phyloP scores from a whole-genome alignment of 2,888 invertebrate species.

The Tyria jacobaeae region DNA sequence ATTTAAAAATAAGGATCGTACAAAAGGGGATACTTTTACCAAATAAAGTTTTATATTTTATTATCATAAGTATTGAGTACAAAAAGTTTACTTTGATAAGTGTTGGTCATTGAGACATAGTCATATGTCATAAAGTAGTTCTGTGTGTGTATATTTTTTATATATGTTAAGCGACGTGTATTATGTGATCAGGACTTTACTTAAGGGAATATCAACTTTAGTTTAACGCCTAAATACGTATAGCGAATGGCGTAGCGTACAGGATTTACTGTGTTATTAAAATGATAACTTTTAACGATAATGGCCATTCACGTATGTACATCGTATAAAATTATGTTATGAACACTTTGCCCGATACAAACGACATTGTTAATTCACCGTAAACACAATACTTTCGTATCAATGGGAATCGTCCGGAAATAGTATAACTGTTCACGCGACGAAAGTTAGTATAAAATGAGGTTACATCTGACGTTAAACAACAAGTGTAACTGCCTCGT shows the following conservation, averaged over 20 bases:
- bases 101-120: too few species aligned
- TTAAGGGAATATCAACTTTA: too few species aligned
- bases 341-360: background rate
- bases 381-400: background rate
- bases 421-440: background rate
- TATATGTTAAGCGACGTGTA: too few species aligned
- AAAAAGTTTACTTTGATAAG: too few species aligned
- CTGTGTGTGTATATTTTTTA: too few species aligned
- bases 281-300: background rate
- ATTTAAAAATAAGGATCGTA: too few species aligned
- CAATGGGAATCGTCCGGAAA: background rate
- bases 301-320: background rate
- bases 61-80: too few species aligned
- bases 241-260: background rate
- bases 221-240: background rate
- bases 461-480: background rate
- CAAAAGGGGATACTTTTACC: too few species aligned
- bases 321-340: background rate
- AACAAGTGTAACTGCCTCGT: too few species aligned
- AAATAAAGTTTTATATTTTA: too few species aligned
- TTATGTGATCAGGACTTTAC: too few species aligned
- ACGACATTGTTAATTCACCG: background rate
- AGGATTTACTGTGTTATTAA: background rate
- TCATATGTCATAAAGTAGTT: too few species aligned
- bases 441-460: background rate